phyloP scores from a whole-genome alignment of 2,888 invertebrate genomes.

The Caenorhabditis imperialis region DNA sequence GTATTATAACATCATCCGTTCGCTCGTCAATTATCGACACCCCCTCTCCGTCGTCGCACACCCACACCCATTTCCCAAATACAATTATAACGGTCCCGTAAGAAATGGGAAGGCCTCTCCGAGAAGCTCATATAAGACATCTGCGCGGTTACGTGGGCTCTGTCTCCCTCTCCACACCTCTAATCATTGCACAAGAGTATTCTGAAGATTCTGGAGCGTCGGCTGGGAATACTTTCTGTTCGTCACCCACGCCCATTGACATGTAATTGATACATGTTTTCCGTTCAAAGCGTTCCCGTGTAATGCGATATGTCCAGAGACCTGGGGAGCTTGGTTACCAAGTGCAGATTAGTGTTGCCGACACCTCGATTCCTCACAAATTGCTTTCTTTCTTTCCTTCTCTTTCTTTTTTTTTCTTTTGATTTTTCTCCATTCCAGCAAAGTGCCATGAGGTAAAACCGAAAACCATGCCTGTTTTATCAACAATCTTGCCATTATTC shows the following conservation, averaged over 20 bases:
- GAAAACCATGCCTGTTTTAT: constrained; percentile 12
- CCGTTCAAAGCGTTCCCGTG: constrained; percentile 50
- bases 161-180: constrained; percentile 31
- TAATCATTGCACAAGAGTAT: constrained; percentile 57
- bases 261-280: constrained; percentile 52
- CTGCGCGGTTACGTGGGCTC: constrained; percentile 49
- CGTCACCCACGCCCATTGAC: constrained; percentile 11
- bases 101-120: constrained; percentile 29
- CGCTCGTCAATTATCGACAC: constrained; percentile 45
- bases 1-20: constrained; percentile 35
- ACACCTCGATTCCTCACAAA: constrained; percentile 23
- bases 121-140: constrained; percentile 48
- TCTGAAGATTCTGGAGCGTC: constrained; percentile 13
- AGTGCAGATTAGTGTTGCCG: constrained; percentile 53
- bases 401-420: constrained; percentile 12
- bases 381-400: background rate
- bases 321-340: constrained; percentile 42
- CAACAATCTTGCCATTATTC: constrained; percentile 28
- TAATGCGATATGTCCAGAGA: constrained; percentile 51
- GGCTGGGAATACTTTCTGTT: background rate
- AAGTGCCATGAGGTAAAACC: constrained; percentile 18
- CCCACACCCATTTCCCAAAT: constrained; percentile 47
- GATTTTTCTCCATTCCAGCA: constrained; percentile 2
- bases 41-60: constrained; percentile 35
- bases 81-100: constrained; percentile 58